Conservation (phyloP, 2,797 vertebrate genomes). For the Hemibagrus guttatus region DNA sequence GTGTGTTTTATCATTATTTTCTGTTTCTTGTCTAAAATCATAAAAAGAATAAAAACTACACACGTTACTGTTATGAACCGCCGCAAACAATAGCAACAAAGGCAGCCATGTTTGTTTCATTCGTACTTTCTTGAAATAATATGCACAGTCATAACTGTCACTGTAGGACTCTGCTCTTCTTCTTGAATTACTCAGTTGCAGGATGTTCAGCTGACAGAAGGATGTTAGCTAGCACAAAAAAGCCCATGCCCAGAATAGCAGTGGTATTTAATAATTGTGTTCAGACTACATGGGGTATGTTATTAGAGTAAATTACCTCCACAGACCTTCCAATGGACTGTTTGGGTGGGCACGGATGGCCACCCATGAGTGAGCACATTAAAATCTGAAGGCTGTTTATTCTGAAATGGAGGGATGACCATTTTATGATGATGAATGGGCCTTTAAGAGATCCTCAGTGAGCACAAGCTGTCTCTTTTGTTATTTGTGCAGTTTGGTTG, state of each 20-base stretch:
- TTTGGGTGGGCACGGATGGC: slow-evolving; percentile 67
- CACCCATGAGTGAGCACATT: slow-evolving; percentile 68
- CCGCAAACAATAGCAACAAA: not conserved
- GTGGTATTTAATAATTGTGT: slow-evolving; percentile 68
- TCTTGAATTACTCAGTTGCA: slow-evolving; percentile 44
- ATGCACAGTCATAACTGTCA: slow-evolving; percentile 38
- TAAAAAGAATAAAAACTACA: not conserved
- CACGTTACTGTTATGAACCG: slow-evolving; percentile 6
- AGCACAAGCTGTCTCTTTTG: slow-evolving; percentile 32
- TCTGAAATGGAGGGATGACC: slow-evolving; percentile 67
- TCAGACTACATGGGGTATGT: slow-evolving; percentile 63
- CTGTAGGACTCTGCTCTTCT: slow-evolving; percentile 41
- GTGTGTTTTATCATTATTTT: not conserved
- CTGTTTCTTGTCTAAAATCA: not conserved
- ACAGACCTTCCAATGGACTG: slow-evolving; percentile 58
- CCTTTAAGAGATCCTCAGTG: slow-evolving; percentile 43
- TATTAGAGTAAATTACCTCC: slow-evolving; percentile 71
- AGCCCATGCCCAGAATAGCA: slow-evolving; percentile 62
- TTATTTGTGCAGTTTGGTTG: slow-evolving; percentile 18
- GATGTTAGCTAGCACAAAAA: slow-evolving; percentile 50
- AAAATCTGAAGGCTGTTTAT: slow-evolving; percentile 66
- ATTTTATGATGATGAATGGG: slow-evolving; percentile 63
- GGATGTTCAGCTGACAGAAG: slow-evolving; percentile 48
- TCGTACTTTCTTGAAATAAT: slow-evolving; percentile 18
- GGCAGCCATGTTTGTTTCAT: slow-evolving; percentile 19